phyloP scores from a whole-genome alignment of 30 jellyfish, hydroid and myxozoan genomes.

The Morbakka virulenta region DNA sequence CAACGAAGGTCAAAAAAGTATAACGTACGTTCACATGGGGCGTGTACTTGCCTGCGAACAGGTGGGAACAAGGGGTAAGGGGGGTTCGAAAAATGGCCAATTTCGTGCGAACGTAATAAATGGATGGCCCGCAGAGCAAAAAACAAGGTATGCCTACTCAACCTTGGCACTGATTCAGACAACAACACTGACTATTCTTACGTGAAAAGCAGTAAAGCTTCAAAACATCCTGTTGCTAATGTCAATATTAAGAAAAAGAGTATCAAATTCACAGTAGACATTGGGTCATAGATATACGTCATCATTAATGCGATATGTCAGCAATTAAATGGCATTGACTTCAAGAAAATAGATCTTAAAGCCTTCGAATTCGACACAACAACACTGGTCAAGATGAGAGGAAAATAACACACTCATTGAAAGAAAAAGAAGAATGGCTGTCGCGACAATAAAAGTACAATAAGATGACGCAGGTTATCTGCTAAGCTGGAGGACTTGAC shows the following conservation, averaged over 20 bases:
- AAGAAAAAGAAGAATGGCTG: too few relatives aligned
- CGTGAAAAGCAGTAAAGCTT: background rate
- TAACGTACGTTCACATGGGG: too few relatives aligned
- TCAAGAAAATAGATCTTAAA: slow-evolving; percentile 4
- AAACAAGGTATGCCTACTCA: too few relatives aligned
- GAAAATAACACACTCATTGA: too few relatives aligned
- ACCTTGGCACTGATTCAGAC: too few relatives aligned
- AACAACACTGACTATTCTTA: slow-evolving; percentile 21
- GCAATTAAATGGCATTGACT: slow-evolving; percentile 3
- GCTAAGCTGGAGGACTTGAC: slow-evolving; percentile 34
- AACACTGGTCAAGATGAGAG: slow-evolving; percentile 19
- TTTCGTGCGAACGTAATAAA: too few relatives aligned
- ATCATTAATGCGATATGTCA: background rate
- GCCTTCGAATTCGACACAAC: slow-evolving; percentile 14
- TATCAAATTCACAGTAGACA: slow-evolving; percentile 27
- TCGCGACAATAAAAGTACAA: too few relatives aligned
- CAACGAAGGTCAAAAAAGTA: too few relatives aligned
- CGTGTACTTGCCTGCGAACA: too few relatives aligned
- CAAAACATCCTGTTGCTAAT: slow-evolving; percentile 4
- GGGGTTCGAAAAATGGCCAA: slow-evolving; percentile 24
- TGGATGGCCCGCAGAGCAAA: too few relatives aligned
- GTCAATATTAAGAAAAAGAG: background rate
- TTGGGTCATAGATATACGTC: slow-evolving; percentile 44
- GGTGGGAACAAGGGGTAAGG: too few relatives aligned
- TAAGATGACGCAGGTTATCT: slow-evolving; percentile 56